phyloP scores from a whole-genome alignment of 2,113 vertebrate species.

The Nibea albiflora region DNA sequence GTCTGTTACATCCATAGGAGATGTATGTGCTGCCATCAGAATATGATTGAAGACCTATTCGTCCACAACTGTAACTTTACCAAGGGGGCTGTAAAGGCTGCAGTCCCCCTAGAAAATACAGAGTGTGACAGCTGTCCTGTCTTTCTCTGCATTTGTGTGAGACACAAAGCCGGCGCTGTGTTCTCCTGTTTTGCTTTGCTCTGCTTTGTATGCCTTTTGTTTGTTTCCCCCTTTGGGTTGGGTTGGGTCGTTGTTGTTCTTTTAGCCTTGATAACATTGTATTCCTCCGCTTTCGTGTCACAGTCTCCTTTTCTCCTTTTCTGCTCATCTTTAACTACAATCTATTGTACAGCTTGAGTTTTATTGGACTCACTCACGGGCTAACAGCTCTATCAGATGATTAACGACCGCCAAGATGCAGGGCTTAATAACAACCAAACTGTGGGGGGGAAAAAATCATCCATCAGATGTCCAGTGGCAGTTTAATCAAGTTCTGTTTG shows the following conservation, averaged over 20 bases:
- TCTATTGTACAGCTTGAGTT: too few species aligned
- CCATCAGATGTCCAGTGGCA: neutral
- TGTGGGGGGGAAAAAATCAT: neutral
- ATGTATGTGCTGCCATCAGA: neutral
- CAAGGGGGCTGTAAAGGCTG: neutral
- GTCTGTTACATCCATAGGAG: neutral
- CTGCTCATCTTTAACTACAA: neutral
- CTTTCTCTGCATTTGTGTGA: neutral
- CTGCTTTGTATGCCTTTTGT: neutral
- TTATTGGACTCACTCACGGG: too few species aligned
- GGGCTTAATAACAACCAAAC: neutral
- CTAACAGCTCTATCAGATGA: neutral
- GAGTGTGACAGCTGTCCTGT: neutral
- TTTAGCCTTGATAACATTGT: neutral
- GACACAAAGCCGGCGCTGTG: neutral
- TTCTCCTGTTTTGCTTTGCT: neutral
- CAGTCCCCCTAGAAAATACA: neutral
- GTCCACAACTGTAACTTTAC: neutral
- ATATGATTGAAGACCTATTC: neutral
- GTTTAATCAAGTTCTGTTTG: slow-evolving; percentile 30
- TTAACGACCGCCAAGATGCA: neutral
- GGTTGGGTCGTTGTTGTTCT: too few species aligned
- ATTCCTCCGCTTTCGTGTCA: neutral
- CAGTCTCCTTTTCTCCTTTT: neutral
- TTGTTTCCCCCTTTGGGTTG: neutral